Conservation (phyloP, 30 jellyfish, hydroid and myxozoan genomes). For the Sanderia malayensis region DNA sequence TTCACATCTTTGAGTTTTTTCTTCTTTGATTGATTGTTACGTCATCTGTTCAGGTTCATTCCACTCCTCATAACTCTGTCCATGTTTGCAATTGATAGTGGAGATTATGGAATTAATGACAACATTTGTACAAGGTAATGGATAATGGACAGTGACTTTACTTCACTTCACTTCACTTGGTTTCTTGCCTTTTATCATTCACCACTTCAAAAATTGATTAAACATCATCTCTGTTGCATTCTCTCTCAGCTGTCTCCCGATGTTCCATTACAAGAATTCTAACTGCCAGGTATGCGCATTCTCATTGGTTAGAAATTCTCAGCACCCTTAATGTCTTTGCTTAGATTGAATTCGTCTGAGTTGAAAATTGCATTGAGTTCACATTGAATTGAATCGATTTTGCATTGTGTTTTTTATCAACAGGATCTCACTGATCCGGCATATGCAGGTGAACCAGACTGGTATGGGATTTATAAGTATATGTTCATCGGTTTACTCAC, state of each 20-base stretch:
- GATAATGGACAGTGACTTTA: no score
- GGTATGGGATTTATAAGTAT: conserved; percentile 58
- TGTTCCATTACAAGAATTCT: conserved; percentile 57
- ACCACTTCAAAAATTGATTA: no score
- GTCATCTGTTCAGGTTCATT: conserved; percentile 18
- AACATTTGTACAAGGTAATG: conserved; percentile 44
- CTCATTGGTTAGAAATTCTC: not conserved
- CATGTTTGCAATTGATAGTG: conserved; percentile 30
- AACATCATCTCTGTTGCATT: no score
- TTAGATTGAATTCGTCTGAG: not conserved
- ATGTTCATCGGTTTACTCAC: conserved; percentile 21
- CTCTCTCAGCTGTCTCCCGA: conserved; percentile 44
- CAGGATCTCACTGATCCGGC: conserved; percentile 14
- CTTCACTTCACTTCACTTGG: no score
- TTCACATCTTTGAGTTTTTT: no score
- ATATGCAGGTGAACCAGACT: conserved; percentile 33
- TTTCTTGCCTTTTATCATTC: no score
- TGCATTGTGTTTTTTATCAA: not conserved
- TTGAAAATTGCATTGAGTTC: not conserved
- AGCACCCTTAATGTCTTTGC: not conserved
- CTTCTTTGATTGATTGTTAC: not conserved
- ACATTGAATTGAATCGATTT: not conserved
- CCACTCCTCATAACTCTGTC: conserved; percentile 29
- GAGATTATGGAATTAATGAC: conserved; percentile 35
- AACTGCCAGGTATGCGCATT: conserved; percentile 60